A percentile compares a stretch with the other conserved stretches of the same genome.
phyloP scores from a whole-genome alignment of 2,888 invertebrate genomes.

The Homarus gammarus region DNA sequence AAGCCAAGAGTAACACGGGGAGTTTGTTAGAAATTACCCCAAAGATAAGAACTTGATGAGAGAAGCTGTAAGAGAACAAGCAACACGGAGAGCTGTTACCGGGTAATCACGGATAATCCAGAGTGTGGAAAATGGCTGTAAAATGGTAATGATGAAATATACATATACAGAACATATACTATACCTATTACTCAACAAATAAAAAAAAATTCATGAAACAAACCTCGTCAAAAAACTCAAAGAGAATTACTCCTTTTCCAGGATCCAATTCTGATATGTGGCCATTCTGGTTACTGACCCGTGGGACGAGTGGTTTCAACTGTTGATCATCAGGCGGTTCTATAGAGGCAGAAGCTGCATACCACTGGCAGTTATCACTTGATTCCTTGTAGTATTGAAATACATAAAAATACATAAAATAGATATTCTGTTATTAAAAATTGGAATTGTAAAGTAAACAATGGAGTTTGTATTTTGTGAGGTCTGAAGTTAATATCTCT shows the following conservation, averaged over 20 bases:
- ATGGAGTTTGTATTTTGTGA: not conserved
- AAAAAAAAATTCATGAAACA: no score
- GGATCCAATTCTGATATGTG: constrained; percentile 71
- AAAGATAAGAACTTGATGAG: no score
- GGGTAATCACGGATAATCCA: no score
- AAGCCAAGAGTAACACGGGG: no score
- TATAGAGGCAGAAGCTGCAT: constrained; percentile 57
- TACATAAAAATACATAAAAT: not conserved
- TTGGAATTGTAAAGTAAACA: not conserved
- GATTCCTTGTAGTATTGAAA: constrained; percentile 55
- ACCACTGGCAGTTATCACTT: constrained; percentile 71
- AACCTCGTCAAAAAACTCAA: constrained; percentile 60
- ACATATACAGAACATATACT: no score
- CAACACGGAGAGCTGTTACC: no score
- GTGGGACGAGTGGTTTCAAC: constrained; percentile 16
- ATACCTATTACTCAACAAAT: no score
- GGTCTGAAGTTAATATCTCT: not conserved
- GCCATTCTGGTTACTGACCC: constrained; percentile 62
- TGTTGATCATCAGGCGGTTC: constrained; percentile 18
- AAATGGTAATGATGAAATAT: no score
- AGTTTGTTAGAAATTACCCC: no score
- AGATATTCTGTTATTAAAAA: not conserved
- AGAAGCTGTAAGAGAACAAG: no score
- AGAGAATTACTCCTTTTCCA: constrained; percentile 69
- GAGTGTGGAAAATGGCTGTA: no score